A percentile compares a stretch with the other conserved stretches of the same genome.
Conservation (phyloP, 2,113 vertebrate genomes). For the Caracal caracal region DNA sequence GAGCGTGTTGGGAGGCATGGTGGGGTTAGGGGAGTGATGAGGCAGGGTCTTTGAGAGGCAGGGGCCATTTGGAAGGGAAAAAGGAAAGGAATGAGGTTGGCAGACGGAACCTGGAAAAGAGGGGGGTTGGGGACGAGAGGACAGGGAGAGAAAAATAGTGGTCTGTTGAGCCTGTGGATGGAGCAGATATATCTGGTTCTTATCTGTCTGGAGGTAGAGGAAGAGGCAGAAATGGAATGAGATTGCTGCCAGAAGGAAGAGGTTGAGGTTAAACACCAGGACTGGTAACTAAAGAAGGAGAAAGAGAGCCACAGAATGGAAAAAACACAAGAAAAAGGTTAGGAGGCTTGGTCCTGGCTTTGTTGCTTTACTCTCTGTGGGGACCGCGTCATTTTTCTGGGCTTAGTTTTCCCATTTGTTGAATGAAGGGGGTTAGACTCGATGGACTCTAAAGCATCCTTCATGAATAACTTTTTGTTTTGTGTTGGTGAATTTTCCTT, state of each 20-base stretch:
- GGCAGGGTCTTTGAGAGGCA: constrained; percentile 13
- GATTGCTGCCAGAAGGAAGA: not conserved
- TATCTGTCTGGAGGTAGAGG: not conserved
- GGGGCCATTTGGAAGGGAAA: constrained; percentile 30
- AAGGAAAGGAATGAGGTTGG: constrained; percentile 11
- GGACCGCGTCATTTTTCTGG: not conserved
- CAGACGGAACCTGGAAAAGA: constrained; percentile 20
- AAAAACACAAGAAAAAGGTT: not conserved
- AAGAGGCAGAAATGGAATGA: constrained; percentile 24
- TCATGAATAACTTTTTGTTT: not conserved
- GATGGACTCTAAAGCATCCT: not conserved
- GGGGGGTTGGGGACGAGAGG: not conserved
- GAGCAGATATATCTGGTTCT: not conserved
- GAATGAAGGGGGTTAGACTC: not conserved
- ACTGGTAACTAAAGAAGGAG: not conserved
- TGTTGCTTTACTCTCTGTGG: not conserved
- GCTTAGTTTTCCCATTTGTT: constrained; percentile 44
- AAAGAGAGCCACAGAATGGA: not conserved
- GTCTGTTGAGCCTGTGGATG: constrained; percentile 58
- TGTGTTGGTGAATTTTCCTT: not conserved
- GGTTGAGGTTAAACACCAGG: not conserved
- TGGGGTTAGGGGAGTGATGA: constrained; percentile 57
- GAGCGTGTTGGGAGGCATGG: constrained; percentile 52
- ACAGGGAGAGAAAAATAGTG: not conserved
- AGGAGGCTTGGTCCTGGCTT: not conserved